phyloP scores from a whole-genome alignment of 2,888 invertebrate species.

The Brachyptera putata region DNA sequence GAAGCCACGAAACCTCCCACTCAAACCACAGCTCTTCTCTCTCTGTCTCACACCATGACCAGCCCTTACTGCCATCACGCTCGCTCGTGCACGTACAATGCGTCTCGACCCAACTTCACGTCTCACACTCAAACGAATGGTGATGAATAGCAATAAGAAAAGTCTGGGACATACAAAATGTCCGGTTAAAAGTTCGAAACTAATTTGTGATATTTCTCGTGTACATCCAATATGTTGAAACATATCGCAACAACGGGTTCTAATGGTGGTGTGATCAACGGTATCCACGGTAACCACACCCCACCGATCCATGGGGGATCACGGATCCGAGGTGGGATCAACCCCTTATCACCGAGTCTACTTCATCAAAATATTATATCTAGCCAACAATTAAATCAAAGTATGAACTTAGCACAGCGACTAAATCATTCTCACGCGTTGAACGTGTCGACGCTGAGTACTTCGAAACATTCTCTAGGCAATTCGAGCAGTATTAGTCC shows the following conservation, averaged over 20 bases:
- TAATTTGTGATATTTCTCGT: too few relatives aligned
- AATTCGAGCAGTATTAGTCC: conserved; percentile 56
- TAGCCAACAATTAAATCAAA: conserved; percentile 37
- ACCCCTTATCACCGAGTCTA: not conserved
- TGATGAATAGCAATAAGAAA: too few relatives aligned
- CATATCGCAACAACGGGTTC: conserved; percentile 14
- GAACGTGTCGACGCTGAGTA: conserved; percentile 52
- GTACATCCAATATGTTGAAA: too few relatives aligned
- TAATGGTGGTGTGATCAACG: conserved; percentile 18
- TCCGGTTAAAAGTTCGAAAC: too few relatives aligned
- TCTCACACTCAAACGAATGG: too few relatives aligned
- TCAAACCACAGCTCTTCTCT: too few relatives aligned
- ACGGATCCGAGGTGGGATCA: not conserved
- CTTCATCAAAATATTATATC: not conserved
- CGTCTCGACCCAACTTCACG: too few relatives aligned
- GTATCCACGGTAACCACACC: conserved; percentile 6
- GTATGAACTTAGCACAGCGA: conserved; percentile 44
- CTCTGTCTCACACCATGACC: too few relatives aligned
- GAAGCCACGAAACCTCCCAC: too few relatives aligned
- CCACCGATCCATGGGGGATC: conserved; percentile 7
- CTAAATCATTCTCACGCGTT: conserved; percentile 38
- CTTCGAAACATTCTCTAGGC: conserved; percentile 60
- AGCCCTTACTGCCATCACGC: too few relatives aligned
- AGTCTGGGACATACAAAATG: too few relatives aligned
- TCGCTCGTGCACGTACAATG: too few relatives aligned